Base-by-base conservation (phyloP, 1,140 invertebrate species). In the Neuroterus valhalla region DNA sequence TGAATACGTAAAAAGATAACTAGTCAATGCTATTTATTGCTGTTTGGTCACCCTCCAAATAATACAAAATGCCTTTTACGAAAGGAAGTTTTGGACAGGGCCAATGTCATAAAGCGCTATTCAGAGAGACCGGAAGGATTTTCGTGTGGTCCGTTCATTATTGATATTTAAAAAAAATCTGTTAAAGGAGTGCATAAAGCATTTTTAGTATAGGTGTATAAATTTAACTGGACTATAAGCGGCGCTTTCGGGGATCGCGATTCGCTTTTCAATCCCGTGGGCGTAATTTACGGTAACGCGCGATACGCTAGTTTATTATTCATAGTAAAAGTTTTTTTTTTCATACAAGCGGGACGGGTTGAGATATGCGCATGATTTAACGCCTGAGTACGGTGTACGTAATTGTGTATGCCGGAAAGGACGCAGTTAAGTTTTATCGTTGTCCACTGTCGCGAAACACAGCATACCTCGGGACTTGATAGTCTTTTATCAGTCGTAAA, bases 341-440 rank as follows among this genome's bases (percentile, higher is more conserved):
- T 1, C 14, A 15, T 15, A 62, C 23, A 62, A 62, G 31, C 26
- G 14, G 52, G 55, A 38, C 55, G 55, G 19, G 45, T 42, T 26
- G 67, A 66, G 68, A 74, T 71, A 55, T 42, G 74, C 45, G 44
- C 45, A 17, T 71, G 74, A 76, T 76, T 76, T 72, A 76, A 8
- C 42, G 66, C 10, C 11, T 42, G 55, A 62, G 55, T 62, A 26
- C 21, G 55, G 55, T 26, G 55, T 14, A 62, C 55, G 55, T 62
- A 62, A 62, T 62, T 62, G 55, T 62, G 55, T 62, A 62, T 62
- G 55, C 26, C 55, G 55, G 55, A 62, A 62, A 62, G 55, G 55
- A 62, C 55, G 55, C 55, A 62, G 55, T 62, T 62, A 62, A 62
- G 55, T 62, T 62, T 62, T 62, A 62, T 62, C 55, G 55, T 62